A percentile compares a stretch with the other conserved stretches of the same genome.
These are phyloP conservation scores for Glyphotaelius pellucidus DNA, from an alignment of 2,888 invertebrate genomes.

Conservation along the genomic window DNA sequence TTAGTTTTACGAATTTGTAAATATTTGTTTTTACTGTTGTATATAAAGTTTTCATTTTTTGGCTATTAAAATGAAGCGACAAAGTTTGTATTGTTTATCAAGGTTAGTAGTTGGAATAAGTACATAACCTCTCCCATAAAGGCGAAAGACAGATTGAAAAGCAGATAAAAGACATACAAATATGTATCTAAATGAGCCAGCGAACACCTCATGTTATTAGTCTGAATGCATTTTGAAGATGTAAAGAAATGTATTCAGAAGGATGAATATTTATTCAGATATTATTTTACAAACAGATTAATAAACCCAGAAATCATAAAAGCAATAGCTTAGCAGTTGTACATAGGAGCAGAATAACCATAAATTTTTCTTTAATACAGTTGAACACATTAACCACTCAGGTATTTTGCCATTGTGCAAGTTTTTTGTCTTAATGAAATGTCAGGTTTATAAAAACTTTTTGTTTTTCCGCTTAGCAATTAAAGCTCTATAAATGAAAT, in stretches of 20 bases:
- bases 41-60: no score
- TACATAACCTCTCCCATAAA: background rate
- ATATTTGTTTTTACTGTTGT: no score
- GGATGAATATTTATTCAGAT: background rate
- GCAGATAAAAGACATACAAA: background rate
- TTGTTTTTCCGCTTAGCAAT: no score
- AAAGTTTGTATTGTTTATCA: background rate
- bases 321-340: background rate
- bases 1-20: no score
- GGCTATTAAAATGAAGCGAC: background rate
- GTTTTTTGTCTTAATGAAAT: no score
- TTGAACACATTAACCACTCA: background rate
- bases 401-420: no score
- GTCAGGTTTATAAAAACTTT: no score
- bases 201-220: background rate
- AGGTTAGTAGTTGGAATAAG: background rate
- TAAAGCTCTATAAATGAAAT: no score
- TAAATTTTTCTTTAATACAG: background rate
- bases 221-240: background rate
- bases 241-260: background rate
- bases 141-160: background rate
- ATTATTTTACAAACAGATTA: background rate
- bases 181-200: background rate
- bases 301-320: background rate
- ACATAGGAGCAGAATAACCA: background rate